Conservation (phyloP, 35 echinoderm and acorn worm genomes). For the Holothuria glaberrima region DNA sequence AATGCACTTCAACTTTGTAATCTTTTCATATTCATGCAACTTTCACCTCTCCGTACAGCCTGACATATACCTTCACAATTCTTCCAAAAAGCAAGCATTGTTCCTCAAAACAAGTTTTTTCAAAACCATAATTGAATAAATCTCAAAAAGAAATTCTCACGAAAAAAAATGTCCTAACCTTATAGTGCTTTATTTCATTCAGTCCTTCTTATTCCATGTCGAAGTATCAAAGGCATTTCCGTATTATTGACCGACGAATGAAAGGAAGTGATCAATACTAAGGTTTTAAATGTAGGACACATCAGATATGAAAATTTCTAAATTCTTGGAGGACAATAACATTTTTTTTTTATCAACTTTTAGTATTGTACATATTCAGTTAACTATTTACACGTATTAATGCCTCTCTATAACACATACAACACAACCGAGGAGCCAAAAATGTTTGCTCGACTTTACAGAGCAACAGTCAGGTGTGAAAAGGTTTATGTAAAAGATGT, state of each 20-base stretch:
- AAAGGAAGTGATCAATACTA: conserved; percentile 16
- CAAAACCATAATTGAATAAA: background rate
- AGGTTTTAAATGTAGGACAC: conserved; percentile 23
- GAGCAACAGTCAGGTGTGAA: background rate
- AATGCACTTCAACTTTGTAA: conserved; percentile 30
- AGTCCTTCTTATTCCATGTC: background rate
- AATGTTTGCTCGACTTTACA: background rate
- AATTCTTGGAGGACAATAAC: conserved; percentile 29
- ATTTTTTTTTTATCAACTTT: conserved; percentile 2
- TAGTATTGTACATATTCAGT: conserved; percentile 31
- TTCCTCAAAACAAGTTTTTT: background rate
- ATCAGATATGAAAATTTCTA: conserved; percentile 38
- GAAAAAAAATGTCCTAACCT: too few species aligned
- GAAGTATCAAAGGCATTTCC: conserved; percentile 22
- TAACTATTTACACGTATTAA: conserved; percentile 47
- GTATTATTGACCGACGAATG: conserved; percentile 40
- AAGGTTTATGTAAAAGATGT: background rate
- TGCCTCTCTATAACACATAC: background rate
- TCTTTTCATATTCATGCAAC: background rate
- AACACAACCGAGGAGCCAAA: background rate
- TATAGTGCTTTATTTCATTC: background rate
- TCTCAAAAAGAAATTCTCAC: background rate
- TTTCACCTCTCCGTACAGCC: background rate
- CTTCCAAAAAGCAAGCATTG: background rate
- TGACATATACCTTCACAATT: background rate